These are phyloP conservation scores for Drosophila lini DNA, from an alignment of 1,140 invertebrate species.

Conservation along the genomic window DNA sequence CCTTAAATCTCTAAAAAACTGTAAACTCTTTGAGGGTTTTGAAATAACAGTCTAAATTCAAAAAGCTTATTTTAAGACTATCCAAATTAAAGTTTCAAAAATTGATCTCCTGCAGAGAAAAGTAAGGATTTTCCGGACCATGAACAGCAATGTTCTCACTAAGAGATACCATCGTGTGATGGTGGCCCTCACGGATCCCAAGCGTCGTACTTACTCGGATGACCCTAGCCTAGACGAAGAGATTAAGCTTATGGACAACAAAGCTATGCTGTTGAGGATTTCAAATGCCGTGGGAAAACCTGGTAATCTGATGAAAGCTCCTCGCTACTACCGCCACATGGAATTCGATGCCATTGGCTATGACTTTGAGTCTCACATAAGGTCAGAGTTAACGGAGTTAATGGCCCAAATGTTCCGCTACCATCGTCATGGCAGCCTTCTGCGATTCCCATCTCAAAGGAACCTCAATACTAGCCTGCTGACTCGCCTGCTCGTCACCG, in stretches of 20 bases:
- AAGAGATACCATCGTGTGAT: slow-evolving; percentile 52
- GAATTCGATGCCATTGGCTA: slow-evolving; percentile 66
- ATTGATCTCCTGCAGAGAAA: slow-evolving; percentile 16
- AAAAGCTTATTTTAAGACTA: slow-evolving; percentile 21
- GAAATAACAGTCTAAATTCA: slow-evolving; percentile 5
- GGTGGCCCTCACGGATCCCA: slow-evolving; percentile 49
- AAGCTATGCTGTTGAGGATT: slow-evolving; percentile 41
- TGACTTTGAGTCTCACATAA: slow-evolving; percentile 53
- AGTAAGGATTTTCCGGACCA: background rate
- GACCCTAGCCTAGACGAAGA: slow-evolving; percentile 11
- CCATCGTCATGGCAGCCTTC: slow-evolving; percentile 44
- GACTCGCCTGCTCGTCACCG: slow-evolving; percentile 55
- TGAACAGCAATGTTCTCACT: slow-evolving; percentile 10
- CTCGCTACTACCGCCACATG: slow-evolving; percentile 55
- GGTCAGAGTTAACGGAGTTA: slow-evolving; percentile 26
- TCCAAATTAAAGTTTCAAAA: slow-evolving; percentile 46
- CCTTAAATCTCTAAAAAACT: background rate
- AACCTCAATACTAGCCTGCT: slow-evolving; percentile 47
- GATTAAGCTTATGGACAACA: slow-evolving; percentile 52
- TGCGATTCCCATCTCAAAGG: slow-evolving; percentile 49
- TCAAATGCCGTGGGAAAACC: background rate
- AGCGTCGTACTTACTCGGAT: slow-evolving; percentile 6
- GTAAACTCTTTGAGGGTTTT: background rate
- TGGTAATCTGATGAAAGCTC: background rate
- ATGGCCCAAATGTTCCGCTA: slow-evolving; percentile 47